These are phyloP conservation scores for Masnerella sp. DNA, from an alignment of 2,888 invertebrate species.

Conservation along the genomic window DNA sequence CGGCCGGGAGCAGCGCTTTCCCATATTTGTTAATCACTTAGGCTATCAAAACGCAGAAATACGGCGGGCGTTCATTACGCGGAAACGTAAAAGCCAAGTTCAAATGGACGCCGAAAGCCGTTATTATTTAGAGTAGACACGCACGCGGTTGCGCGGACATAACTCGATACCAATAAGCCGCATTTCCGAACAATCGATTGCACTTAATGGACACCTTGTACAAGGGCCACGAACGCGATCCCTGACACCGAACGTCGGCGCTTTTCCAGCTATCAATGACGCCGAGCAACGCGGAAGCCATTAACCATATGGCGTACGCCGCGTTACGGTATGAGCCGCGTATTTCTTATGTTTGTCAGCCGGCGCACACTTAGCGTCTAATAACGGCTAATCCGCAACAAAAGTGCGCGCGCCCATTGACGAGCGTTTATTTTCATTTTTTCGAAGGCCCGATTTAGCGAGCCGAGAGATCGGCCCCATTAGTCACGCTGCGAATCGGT, in stretches of 20 bases:
- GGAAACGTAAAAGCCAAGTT: constrained; percentile 15
- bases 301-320: constrained; percentile 74
- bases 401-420: constrained; percentile 25
- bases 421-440: constrained; percentile 44
- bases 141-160: constrained; percentile 34
- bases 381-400: constrained; percentile 47
- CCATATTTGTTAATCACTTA: constrained; percentile 39
- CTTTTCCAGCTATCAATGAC: constrained; percentile 70
- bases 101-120: constrained; percentile 17
- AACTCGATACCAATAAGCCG: constrained; percentile 33
- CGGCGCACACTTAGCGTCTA: constrained; percentile 47
- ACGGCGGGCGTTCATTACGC: neutral
- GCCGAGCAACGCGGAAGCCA: constrained; percentile 75
- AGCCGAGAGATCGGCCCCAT: constrained; percentile 1
- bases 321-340: constrained; percentile 54
- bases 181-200: constrained; percentile 43
- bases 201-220: constrained; percentile 57
- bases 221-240: constrained; percentile 67
- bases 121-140: constrained; percentile 39
- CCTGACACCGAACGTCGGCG: constrained; percentile 64
- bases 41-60: constrained; percentile 15
- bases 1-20: constrained; percentile 7
- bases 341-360: constrained; percentile 58
- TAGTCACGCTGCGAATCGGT: constrained; percentile 44
- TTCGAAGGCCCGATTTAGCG: constrained; percentile 38